phyloP scores from a whole-genome alignment of 2,888 invertebrate genomes.

The Synergus japonicus region DNA sequence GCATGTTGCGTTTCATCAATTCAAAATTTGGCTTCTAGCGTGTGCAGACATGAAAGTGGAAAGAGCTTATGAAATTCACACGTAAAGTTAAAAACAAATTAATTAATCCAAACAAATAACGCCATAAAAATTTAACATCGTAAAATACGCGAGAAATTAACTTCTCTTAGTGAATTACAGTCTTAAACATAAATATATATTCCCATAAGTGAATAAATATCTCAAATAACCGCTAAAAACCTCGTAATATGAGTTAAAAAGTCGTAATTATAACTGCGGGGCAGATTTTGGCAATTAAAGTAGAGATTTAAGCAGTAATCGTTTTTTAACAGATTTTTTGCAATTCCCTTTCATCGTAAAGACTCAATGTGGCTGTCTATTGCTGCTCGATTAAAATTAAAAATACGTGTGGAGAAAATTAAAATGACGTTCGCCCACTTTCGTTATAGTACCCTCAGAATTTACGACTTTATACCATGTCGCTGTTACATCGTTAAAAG shows the following conservation, averaged over 20 bases:
- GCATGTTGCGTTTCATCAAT: constrained; percentile 23
- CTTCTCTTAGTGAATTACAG: neutral
- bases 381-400: neutral
- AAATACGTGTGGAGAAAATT: constrained; percentile 7
- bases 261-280: neutral
- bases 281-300: neutral
- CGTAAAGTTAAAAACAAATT: neutral
- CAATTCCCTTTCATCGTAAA: neutral
- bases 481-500: neutral
- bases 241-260: neutral
- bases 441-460: neutral
- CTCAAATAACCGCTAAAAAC: neutral
- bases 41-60: constrained; percentile 26
- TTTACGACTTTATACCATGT: neutral
- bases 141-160: neutral
- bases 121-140: neutral
- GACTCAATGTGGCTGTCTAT: neutral
- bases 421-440: constrained; percentile 10
- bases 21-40: neutral
- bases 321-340: neutral
- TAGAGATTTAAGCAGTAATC: neutral
- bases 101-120: neutral
- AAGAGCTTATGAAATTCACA: constrained; percentile 19
- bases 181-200: neutral
- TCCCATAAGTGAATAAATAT: neutral